Evolutionary conservation across 2,797 vertebrate genomes (phyloP).

Genomic region (Sebastes flavidus): DNA sequence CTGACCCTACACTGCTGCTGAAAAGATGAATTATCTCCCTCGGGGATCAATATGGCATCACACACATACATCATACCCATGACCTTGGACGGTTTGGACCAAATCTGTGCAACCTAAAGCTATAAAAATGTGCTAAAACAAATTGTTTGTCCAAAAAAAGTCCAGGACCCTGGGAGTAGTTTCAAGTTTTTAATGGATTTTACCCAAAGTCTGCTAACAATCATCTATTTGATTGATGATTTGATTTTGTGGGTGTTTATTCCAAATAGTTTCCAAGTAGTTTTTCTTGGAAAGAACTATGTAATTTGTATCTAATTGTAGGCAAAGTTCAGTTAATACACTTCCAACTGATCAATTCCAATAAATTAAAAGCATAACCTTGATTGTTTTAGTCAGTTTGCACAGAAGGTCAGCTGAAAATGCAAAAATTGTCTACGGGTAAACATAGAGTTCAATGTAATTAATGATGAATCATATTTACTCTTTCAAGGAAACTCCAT

Average conservation of each 20-base stretch:
- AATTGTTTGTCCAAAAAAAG: neutral
- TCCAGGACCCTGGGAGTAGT: neutral
- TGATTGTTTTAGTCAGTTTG: neutral
- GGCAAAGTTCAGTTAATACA: neutral
- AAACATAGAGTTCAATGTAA: neutral
- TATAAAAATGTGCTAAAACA: slow-evolving; percentile 7
- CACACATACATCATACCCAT: slow-evolving; percentile 15
- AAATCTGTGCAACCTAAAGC: neutral
- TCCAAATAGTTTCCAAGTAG: neutral
- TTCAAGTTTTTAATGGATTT: neutral
- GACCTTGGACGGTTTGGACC: slow-evolving; percentile 26
- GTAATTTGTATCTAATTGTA: neutral
- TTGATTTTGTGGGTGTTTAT: neutral
- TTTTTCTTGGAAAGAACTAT: neutral
- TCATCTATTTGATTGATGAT: neutral
- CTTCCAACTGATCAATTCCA: neutral
- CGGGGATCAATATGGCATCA: slow-evolving; percentile 39
- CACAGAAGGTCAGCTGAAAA: neutral
- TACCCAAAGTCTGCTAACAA: neutral
- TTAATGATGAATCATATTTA: neutral
- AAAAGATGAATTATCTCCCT: slow-evolving; percentile 34
- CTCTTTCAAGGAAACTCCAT: neutral
- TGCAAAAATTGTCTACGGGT: neutral
- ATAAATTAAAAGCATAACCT: neutral
- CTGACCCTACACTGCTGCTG: slow-evolving; percentile 19